Evolutionary conservation across 2,797 vertebrate genomes (phyloP).

Genomic region (Knipowitschia caucasica): DNA sequence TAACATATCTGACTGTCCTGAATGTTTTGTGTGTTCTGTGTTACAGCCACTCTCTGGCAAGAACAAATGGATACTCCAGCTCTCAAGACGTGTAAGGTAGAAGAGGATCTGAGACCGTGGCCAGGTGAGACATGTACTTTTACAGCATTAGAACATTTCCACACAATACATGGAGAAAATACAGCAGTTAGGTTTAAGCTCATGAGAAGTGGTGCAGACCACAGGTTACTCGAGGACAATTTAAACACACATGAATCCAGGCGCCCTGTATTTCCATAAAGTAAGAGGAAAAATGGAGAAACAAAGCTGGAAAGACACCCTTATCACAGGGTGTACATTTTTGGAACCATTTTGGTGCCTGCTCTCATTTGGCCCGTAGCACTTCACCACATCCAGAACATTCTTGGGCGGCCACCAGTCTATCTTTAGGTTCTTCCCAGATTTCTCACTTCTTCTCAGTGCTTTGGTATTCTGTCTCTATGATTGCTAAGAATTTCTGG

Average conservation of each 20-base stretch:
- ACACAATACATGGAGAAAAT: background rate
- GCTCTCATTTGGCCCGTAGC: constrained; percentile 48
- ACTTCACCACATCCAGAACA: constrained; percentile 48
- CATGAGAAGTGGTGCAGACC: no score
- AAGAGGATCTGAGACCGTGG: constrained; percentile 80
- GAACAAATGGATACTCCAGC: constrained; percentile 76
- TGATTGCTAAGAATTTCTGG: no score
- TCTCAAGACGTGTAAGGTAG: constrained; percentile 82
- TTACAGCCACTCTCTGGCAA: constrained; percentile 72
- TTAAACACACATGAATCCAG: no score
- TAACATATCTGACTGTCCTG: constrained; percentile 2
- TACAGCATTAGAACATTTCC: background rate
- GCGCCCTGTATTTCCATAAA: no score
- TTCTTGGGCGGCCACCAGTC: constrained; percentile 50
- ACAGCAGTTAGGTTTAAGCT: background rate
- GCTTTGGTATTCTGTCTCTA: constrained; percentile 30
- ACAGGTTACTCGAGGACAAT: no score
- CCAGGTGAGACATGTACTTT: constrained; percentile 64
- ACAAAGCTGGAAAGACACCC: constrained; percentile 15
- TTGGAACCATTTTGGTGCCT: constrained; percentile 37
- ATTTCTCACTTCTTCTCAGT: constrained; percentile 33
- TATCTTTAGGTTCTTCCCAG: constrained; percentile 18
- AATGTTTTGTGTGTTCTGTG: constrained; percentile 24
- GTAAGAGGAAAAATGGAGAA: constrained; percentile 10
- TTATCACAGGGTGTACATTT: constrained; percentile 27